Evolutionary conservation across 2,888 invertebrate species (phyloP).

Genomic region (Sepiola atlantica): DNA sequence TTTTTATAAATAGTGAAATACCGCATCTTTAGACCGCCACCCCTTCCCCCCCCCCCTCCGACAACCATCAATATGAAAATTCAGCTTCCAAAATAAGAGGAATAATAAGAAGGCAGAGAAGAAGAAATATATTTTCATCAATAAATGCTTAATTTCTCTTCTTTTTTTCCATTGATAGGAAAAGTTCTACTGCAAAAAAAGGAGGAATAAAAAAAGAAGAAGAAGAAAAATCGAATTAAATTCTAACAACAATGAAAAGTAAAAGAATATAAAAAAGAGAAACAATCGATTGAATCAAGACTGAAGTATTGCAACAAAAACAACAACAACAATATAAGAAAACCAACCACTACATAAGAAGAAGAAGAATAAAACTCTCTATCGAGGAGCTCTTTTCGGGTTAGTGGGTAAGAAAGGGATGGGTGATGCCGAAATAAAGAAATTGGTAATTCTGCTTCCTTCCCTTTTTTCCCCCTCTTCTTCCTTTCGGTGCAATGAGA

Average conservation of each 20-base stretch:
- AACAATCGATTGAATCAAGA: too few relatives aligned
- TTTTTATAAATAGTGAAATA: constrained; percentile 1
- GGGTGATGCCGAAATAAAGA: too few relatives aligned
- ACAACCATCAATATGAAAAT: constrained; percentile 1
- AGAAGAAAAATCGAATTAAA: background rate
- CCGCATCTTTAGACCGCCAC: too few relatives aligned
- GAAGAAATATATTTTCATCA: too few relatives aligned
- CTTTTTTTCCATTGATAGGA: background rate
- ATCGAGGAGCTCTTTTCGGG: too few relatives aligned
- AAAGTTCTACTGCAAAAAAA: background rate
- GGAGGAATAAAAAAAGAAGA: background rate
- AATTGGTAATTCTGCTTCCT: too few relatives aligned
- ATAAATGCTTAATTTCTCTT: too few relatives aligned
- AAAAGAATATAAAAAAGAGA: background rate
- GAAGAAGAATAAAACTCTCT: background rate
- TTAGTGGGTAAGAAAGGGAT: background rate
- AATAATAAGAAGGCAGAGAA: too few relatives aligned
- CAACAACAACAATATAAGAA: background rate
- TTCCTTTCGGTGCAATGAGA: background rate
- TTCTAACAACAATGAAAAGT: background rate
- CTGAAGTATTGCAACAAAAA: background rate
- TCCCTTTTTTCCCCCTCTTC: background rate
- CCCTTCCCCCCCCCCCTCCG: too few relatives aligned
- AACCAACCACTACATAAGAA: background rate
- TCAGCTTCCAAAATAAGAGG: background rate